Evolutionary conservation across 2,113 vertebrate species (phyloP).

Genomic region (Crotophaga sulcirostris): DNA sequence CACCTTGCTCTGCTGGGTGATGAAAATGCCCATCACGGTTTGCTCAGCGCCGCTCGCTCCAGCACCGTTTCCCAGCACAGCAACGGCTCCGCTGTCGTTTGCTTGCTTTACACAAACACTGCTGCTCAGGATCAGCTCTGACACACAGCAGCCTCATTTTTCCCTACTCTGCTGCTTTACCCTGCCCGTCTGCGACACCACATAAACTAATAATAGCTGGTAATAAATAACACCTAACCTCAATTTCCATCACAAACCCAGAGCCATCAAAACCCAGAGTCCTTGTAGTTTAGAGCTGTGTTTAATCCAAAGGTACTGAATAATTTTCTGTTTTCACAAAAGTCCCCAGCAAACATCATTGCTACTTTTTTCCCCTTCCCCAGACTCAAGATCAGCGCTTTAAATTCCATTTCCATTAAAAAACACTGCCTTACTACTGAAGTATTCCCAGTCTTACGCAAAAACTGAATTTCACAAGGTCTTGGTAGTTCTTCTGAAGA

Average conservation of each 20-base stretch:
- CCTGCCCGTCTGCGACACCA: not conserved
- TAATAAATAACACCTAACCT: not conserved
- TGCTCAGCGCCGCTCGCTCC: not conserved
- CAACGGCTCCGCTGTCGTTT: not conserved
- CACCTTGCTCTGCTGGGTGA: not conserved
- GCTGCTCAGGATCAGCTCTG: not conserved
- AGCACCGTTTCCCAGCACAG: not conserved
- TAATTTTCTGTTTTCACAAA: not conserved
- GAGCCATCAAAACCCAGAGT: not conserved
- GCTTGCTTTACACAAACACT: not conserved
- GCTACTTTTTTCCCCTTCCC: not conserved
- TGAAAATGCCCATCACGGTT: not conserved
- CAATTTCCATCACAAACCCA: not conserved
- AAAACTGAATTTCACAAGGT: conserved; percentile 35
- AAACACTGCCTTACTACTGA: not conserved
- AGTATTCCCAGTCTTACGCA: not conserved
- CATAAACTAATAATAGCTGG: not conserved
- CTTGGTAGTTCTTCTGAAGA: not conserved
- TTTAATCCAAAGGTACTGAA: not conserved
- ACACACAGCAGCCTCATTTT: not conserved
- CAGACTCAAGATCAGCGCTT: not conserved
- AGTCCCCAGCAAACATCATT: not conserved
- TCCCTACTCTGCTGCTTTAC: not conserved
- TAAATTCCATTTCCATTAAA: not conserved
- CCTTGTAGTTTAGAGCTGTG: not conserved